Evolutionary conservation across 2,797 vertebrate genomes (phyloP).

Genomic region (Aphelocoma californica): DNA sequence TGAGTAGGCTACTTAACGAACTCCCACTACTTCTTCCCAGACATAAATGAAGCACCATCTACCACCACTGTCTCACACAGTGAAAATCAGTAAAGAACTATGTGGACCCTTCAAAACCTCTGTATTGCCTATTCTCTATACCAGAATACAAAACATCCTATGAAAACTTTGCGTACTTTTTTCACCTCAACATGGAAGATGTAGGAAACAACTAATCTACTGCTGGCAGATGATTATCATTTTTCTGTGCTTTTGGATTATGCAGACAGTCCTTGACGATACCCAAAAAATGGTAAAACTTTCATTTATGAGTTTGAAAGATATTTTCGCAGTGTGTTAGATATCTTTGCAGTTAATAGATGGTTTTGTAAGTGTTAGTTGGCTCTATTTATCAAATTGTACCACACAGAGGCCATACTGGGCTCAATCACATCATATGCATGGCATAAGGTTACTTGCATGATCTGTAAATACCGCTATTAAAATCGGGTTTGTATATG

Average conservation of each 20-base stretch:
- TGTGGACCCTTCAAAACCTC: background rate
- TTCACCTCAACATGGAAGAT: background rate
- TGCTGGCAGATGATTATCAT: rapidly evolving
- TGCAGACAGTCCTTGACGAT: background rate
- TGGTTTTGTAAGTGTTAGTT: background rate
- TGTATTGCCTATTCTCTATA: background rate
- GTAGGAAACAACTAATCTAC: rapidly evolving
- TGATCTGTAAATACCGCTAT: background rate
- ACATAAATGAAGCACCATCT: background rate
- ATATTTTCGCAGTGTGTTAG: background rate
- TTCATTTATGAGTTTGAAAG: background rate
- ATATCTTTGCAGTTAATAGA: background rate
- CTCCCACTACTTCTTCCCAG: background rate
- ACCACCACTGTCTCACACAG: background rate
- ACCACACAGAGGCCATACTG: background rate
- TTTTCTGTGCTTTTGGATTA: background rate
- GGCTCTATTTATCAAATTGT: background rate
- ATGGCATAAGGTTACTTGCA: background rate
- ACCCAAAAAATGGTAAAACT: background rate
- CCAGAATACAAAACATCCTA: background rate
- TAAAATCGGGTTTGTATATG: background rate
- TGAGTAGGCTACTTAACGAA: background rate
- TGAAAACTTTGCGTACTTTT: background rate
- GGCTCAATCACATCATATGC: background rate
- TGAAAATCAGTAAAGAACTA: background rate